Evolutionary conservation across 1,140 invertebrate genomes (phyloP), one percentile per base, ranked within the genome.

Genomic region (Leptopilina boulardi): DNA sequence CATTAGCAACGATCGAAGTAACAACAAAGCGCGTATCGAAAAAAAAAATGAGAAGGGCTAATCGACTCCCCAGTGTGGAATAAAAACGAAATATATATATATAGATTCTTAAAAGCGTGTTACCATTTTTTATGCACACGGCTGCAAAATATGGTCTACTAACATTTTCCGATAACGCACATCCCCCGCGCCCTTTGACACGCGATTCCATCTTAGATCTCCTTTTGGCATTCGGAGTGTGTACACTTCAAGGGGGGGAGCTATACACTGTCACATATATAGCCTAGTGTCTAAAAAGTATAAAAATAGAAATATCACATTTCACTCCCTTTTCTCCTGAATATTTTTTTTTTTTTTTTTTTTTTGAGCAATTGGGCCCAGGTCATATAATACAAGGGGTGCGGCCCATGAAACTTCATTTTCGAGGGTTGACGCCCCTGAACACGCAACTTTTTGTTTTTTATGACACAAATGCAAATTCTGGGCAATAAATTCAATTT

Each of bases 41-140:
- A 66, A 59, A 34, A 59, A 59, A 34, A 59, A 26, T 0, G 26
- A 15, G 23, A 66, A 66, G 59, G 59, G 59, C 59, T 66, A 23
- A 66, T 66, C 59, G 59, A 66, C 26, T 66, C 59, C 23, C 59
- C 26, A 66, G 59, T 3, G 59, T 11, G 59, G 23, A 34, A 66
- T 66, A 66, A 30, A 66, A 30, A 66, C 2, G 13, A 66, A 66
- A 23, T 44, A 44, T 44, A 51, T 18, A 51, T 51, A 66, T 30
- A 66, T 30, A 66, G 11, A 66, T 66, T 66, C 26, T 4, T 66
- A 30, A 66, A 66, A 30, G 59, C 59, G 59, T 66, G 59, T n/a
- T 23, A 66, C 59, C 26, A 66, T 66, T 66, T 66, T 66, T 66
- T 66, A 66, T 66, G 59, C 59, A 66, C 59, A 30, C 59, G 59